Base-by-base conservation (phyloP, 2,797 vertebrate species). In the Thalassophryne amazonica region DNA sequence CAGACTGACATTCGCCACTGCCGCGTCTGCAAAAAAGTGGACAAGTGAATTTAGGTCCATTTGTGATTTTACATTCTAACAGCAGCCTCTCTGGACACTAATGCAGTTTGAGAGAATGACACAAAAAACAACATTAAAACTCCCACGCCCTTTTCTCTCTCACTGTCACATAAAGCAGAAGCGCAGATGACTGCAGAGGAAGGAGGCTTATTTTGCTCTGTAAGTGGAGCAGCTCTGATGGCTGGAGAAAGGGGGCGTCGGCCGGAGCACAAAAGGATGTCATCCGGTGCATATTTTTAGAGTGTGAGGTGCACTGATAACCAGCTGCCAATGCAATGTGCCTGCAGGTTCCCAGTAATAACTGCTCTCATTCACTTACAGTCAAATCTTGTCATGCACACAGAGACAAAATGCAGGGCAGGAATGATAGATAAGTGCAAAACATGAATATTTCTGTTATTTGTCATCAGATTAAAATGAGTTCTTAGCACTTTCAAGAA, bases 271-370 rank as follows among this genome's bases (percentile, higher is more conserved):
- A 76, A 68, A 78, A 74, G 65, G 70, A 79, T 77, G 77, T 78
- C 77, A 65, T 68, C 60, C 58, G 37, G 4, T 11, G 46, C 58
- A 51, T 83, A 83, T 81, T 81, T 79, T 76, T 83, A 80, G 74
- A 54, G 61, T 2, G 38, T 55, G 59, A 80, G 73, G 69, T 68
- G 59, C 66, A 16, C 50, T 55, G 69, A 61, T 73, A 73, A 73
- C 53, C 3, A 56, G 58, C 59, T 60, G 29, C 68, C 34, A 21
- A 24, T 67, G 46, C 39, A 47, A 50, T 66, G 55, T 64, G 60
- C 74, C 81, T 69, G 56, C 68, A 75, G 76, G 60, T 79, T 58
- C 45, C 49, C 40, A 19, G 53, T 60, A 68, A 71, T 52, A 57
- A 69, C 33, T 41, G 42, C 54, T 67, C 57, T 60, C 51, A 30